Conservation (phyloP, 2,888 invertebrate species). For the Alsophila aescularia region DNA sequence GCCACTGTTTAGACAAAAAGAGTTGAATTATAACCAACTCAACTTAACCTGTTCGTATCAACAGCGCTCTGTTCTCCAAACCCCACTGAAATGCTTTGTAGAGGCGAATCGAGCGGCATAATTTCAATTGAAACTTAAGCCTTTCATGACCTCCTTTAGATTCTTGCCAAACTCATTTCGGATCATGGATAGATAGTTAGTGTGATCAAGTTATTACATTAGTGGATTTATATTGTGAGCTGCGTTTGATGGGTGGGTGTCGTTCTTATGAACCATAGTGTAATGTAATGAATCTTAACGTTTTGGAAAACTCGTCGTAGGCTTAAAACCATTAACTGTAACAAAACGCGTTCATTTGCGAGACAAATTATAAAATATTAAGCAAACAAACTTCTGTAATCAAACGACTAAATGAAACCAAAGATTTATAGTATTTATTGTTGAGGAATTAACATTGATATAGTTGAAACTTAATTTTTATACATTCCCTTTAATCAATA, state of each 20-base stretch:
- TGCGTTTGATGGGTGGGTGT: slow-evolving; percentile 38
- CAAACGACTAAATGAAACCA: slow-evolving; percentile 79
- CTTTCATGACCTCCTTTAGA: background rate
- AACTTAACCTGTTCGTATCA: too few species aligned
- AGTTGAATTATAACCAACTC: too few species aligned
- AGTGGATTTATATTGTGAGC: slow-evolving; percentile 31
- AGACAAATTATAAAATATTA: slow-evolving; percentile 44
- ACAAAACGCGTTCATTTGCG: slow-evolving; percentile 44
- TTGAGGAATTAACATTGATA: slow-evolving; percentile 73
- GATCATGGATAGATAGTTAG: slow-evolving; percentile 2
- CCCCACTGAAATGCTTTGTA: too few species aligned
- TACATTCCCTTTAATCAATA: slow-evolving; percentile 65
- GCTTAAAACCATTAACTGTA: slow-evolving; percentile 43
- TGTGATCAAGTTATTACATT: slow-evolving; percentile 6
- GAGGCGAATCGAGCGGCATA: too few species aligned
- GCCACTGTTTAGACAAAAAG: too few species aligned
- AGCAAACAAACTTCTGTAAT: slow-evolving; percentile 61
- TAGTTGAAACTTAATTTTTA: slow-evolving; percentile 76
- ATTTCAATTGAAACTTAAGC: too few species aligned
- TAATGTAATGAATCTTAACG: slow-evolving; percentile 47
- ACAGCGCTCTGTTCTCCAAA: too few species aligned
- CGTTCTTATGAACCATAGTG: slow-evolving; percentile 50
- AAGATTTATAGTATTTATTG: slow-evolving; percentile 83
- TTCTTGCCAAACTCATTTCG: background rate
- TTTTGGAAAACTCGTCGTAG: slow-evolving; percentile 44